A percentile compares a stretch with the other conserved stretches of the same genome.
These are phyloP conservation scores for Zaprionus nigranus DNA, from an alignment of 1,140 invertebrate genomes.

Conservation along the genomic window DNA sequence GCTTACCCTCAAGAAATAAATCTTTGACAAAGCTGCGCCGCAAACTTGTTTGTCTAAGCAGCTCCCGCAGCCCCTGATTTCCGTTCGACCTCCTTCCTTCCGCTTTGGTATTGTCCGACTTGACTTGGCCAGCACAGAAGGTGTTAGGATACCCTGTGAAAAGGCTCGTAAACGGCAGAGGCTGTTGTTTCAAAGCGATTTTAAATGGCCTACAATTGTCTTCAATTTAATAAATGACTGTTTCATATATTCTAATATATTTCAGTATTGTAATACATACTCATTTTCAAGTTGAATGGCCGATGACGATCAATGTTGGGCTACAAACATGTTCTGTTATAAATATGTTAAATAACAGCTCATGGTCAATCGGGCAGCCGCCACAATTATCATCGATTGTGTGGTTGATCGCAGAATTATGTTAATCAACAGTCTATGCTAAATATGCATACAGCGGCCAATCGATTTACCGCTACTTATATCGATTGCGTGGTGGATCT, in stretches of 20 bases:
- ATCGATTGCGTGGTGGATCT: background rate
- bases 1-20: constrained; percentile 83
- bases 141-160: constrained; percentile 61
- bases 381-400: too few relatives aligned
- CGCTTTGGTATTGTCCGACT: constrained; percentile 12
- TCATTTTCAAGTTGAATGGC: background rate
- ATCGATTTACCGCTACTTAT: background rate
- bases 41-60: constrained; percentile 80
- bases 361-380: background rate
- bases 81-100: background rate
- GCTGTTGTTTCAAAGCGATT: too few relatives aligned
- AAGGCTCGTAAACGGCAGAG: background rate
- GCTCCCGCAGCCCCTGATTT: constrained; percentile 2
- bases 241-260: background rate
- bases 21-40: constrained; percentile 81
- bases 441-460: background rate
- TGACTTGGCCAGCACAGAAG: constrained; percentile 51
- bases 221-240: background rate
- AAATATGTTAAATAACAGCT: background rate
- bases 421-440: background rate
- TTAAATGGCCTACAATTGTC: too few relatives aligned
- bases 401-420: background rate
- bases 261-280: too few relatives aligned
- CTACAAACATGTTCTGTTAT: too few relatives aligned
- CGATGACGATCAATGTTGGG: background rate